phyloP scores from a whole-genome alignment of 2,113 vertebrate species.

The Amblyornis subalaris region DNA sequence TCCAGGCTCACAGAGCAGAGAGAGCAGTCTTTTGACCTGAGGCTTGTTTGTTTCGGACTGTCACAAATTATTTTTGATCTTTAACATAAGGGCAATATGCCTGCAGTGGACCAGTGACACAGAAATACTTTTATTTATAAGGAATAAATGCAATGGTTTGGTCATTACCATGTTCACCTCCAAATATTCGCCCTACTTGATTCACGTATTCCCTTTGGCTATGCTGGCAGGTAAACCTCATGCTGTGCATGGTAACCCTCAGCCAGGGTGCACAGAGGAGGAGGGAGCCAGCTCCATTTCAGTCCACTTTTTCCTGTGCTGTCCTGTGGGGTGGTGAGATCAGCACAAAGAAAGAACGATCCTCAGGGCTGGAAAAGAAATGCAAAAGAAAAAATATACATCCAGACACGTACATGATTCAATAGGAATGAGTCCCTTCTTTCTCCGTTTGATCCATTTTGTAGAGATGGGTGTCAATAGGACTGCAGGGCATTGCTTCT shows the following conservation, averaged over 20 bases:
- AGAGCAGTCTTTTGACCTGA: background rate
- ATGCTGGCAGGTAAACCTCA: background rate
- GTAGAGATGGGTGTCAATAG: background rate
- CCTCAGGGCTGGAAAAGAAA: background rate
- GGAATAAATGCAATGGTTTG: background rate
- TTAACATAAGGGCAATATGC: background rate
- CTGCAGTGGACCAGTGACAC: background rate
- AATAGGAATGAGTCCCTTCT: background rate
- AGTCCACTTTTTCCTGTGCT: background rate
- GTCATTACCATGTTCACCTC: background rate
- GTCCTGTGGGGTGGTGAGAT: background rate
- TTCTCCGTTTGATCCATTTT: background rate
- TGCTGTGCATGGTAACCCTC: background rate
- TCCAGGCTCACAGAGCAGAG: background rate
- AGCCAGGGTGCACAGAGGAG: background rate
- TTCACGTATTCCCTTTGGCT: background rate
- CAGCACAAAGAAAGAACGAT: background rate
- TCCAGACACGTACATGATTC: background rate
- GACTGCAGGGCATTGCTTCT: background rate
- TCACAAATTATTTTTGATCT: background rate
- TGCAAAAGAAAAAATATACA: background rate
- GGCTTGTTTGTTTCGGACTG: background rate
- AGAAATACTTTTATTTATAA: background rate
- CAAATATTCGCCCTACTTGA: background rate
- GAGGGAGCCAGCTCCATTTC: background rate